A percentile compares a stretch with the other conserved stretches of the same genome.
These are phyloP conservation scores for Papilio aristodemus DNA, from an alignment of 1,140 invertebrate genomes.

Conservation along the genomic window DNA sequence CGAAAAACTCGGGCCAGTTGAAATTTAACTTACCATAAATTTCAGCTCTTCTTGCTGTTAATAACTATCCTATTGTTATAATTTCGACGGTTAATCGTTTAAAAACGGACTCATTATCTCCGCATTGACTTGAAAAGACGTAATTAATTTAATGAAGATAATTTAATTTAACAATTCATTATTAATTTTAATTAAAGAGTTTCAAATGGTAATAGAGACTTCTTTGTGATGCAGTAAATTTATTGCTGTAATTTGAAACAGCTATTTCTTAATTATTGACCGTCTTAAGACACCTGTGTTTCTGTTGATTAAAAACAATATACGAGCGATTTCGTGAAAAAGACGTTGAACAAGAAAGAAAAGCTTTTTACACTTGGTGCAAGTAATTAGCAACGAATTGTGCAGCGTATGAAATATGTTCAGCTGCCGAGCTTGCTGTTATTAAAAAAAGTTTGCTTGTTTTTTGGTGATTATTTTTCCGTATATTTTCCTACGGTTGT, in stretches of 20 bases:
- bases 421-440: constrained; percentile 4
- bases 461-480: background rate
- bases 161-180: constrained; percentile 8
- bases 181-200: constrained; percentile 20
- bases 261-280: constrained; percentile 1
- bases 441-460: constrained; percentile 26
- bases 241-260: background rate
- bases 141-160: constrained; percentile 29
- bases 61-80: constrained; percentile 26
- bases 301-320: background rate
- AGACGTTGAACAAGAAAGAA: background rate
- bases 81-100: constrained; percentile 18
- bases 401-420: constrained; percentile 20
- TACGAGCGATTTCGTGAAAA: background rate
- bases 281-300: constrained; percentile 8
- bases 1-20: constrained; percentile 7
- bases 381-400: constrained; percentile 32
- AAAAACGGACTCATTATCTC: constrained; percentile 21
- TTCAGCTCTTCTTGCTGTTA: constrained; percentile 12
- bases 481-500: constrained; percentile 20
- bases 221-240: constrained; percentile 17
- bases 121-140: constrained; percentile 19
- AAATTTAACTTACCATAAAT: constrained; percentile 28
- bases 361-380: constrained; percentile 7
- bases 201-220: constrained; percentile 6